Evolutionary conservation across 2,888 invertebrate genomes (phyloP).

Genomic region (Thelaira solivaga): DNA sequence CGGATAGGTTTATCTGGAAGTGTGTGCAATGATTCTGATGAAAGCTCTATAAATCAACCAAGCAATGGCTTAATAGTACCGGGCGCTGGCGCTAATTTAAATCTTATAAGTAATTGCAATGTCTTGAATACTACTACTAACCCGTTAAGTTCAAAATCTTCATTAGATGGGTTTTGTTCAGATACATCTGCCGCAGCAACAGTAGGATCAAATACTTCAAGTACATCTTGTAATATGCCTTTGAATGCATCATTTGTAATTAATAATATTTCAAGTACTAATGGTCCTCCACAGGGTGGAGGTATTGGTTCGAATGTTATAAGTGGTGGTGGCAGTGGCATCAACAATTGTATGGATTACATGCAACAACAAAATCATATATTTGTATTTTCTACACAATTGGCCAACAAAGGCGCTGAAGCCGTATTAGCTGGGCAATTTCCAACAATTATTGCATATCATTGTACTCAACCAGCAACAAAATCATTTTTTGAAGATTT

Average conservation of each 20-base stretch:
- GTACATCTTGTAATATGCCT: slow-evolving; percentile 36
- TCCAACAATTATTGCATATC: slow-evolving; percentile 94
- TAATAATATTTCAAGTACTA: slow-evolving; percentile 39
- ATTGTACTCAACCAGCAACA: slow-evolving; percentile 96
- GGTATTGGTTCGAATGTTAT: slow-evolving; percentile 31
- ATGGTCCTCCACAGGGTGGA: slow-evolving; percentile 37
- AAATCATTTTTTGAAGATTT: slow-evolving; percentile 90
- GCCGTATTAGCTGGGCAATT: slow-evolving; percentile 92
- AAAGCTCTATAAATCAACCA: slow-evolving; percentile 43
- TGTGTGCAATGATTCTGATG: slow-evolving; percentile 40
- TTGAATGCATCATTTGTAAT: slow-evolving; percentile 41
- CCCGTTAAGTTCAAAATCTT: slow-evolving; percentile 38
- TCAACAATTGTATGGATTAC: slow-evolving; percentile 77
- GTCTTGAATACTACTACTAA: slow-evolving; percentile 31
- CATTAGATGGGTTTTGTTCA: slow-evolving; percentile 38
- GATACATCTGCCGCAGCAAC: slow-evolving; percentile 23
- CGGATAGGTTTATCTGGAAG: slow-evolving; percentile 16
- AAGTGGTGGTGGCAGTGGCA: slow-evolving; percentile 27
- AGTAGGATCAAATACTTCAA: slow-evolving; percentile 32
- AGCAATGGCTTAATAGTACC: slow-evolving; percentile 51
- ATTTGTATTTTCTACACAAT: slow-evolving; percentile 95
- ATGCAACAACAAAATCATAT: slow-evolving; percentile 98
- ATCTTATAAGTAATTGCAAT: slow-evolving; percentile 37
- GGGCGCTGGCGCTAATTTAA: slow-evolving; percentile 63
- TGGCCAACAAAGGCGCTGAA: slow-evolving; percentile 97